Percentiles rank a stretch among this genome's conserved stretches.
Conservation (phyloP, 2,797 vertebrate genomes). For the Orestias chungarensis region DNA sequence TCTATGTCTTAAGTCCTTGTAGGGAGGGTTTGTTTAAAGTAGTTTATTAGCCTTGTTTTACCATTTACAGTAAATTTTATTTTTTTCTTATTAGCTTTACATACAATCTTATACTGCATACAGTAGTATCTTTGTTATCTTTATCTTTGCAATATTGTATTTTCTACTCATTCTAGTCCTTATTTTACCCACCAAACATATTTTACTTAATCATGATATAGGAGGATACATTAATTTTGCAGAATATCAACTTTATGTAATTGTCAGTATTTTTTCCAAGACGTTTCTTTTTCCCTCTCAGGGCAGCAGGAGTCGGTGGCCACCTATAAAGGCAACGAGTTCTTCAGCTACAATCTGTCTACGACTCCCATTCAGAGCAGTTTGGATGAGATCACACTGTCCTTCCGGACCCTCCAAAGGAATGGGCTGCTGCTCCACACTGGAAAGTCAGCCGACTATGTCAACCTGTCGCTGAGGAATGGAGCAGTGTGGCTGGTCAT, state of each 20-base stretch:
- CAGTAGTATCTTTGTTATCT: slow-evolving; percentile 6
- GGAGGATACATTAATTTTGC: slow-evolving; percentile 13
- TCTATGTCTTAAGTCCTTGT: no score
- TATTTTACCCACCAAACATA: slow-evolving; percentile 6
- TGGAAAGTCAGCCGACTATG: slow-evolving; percentile 91
- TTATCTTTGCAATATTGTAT: neutral
- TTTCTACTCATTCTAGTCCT: slow-evolving; percentile 14
- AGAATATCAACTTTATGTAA: slow-evolving; percentile 6
- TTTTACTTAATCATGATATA: slow-evolving; percentile 9
- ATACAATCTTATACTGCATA: no score
- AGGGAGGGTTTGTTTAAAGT: no score
- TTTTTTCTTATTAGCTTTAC: neutral
- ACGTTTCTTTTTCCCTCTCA: slow-evolving; percentile 59
- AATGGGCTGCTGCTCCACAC: slow-evolving; percentile 96
- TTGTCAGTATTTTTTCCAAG: slow-evolving; percentile 33
- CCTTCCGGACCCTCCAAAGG: slow-evolving; percentile 93
- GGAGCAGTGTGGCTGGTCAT: slow-evolving; percentile 96
- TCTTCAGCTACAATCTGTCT: slow-evolving; percentile 98
- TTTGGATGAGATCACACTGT: slow-evolving; percentile 93
- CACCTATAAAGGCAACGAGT: slow-evolving; percentile 94
- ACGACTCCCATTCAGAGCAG: slow-evolving; percentile 97
- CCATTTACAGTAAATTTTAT: neutral
- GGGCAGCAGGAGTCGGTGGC: slow-evolving; percentile 93
- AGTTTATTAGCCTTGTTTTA: no score
- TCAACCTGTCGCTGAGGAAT: slow-evolving; percentile 93